Evolutionary conservation across 2,888 invertebrate genomes (phyloP).

Genomic region (Megamerina dolium): DNA sequence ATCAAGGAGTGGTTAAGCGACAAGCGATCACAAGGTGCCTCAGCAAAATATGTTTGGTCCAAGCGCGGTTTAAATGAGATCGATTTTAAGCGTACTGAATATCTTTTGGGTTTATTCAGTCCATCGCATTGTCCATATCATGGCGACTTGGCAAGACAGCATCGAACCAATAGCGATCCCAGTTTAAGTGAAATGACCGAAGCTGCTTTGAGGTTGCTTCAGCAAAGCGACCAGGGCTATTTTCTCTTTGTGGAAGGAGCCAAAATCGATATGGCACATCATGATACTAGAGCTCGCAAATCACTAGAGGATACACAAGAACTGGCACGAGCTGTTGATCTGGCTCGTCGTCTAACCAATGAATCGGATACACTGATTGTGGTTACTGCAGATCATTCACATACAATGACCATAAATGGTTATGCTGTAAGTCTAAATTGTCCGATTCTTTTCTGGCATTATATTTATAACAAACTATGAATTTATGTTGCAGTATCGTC

Average conservation of each 20-base stretch:
- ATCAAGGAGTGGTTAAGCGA: constrained; percentile 60
- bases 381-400: constrained; percentile 75
- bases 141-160: constrained; percentile 51
- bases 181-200: constrained; percentile 62
- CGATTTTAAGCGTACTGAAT: constrained; percentile 51
- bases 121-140: constrained; percentile 56
- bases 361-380: constrained; percentile 68
- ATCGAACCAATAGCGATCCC: constrained; percentile 51
- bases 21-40: constrained; percentile 22
- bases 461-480: neutral
- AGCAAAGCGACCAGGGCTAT: constrained; percentile 57
- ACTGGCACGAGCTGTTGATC: constrained; percentile 63
- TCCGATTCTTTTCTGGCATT: neutral
- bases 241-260: constrained; percentile 67
- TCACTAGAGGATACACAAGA: constrained; percentile 75
- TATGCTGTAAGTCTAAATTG: constrained; percentile 56
- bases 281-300: constrained; percentile 58
- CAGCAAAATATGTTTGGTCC: constrained; percentile 41
- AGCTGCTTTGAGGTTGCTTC: constrained; percentile 57
- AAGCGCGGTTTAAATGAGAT: constrained; percentile 26
- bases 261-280: constrained; percentile 51
- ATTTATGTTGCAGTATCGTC: constrained; percentile 41
- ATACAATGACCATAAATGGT: constrained; percentile 69
- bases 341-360: constrained; percentile 56
- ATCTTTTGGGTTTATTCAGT: constrained; percentile 55